A percentile compares a stretch with the other conserved stretches of the same genome.
Conservation (phyloP, 1,140 invertebrate species). For the Venustaconcha ellipsiformis region DNA sequence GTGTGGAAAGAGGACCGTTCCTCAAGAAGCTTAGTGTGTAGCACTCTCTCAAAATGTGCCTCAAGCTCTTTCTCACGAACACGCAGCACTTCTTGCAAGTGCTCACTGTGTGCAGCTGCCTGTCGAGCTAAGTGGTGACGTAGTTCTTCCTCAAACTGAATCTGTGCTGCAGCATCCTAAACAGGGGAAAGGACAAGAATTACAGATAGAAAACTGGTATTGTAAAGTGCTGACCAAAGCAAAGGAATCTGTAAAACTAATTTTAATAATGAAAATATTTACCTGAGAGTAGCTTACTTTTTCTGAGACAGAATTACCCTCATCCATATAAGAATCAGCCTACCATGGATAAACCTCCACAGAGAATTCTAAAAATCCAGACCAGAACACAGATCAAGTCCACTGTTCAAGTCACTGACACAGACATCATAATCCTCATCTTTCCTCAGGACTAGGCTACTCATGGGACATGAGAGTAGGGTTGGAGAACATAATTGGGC, state of each 20-base stretch:
- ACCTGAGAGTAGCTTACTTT: too few relatives aligned
- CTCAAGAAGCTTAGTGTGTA: conserved; percentile 74
- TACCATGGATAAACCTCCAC: too few relatives aligned
- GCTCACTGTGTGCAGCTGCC: conserved; percentile 85
- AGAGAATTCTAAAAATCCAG: too few relatives aligned
- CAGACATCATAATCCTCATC: too few relatives aligned
- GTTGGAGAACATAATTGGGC: too few relatives aligned
- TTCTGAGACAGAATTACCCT: too few relatives aligned
- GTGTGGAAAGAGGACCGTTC: conserved; percentile 80
- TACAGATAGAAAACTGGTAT: not conserved
- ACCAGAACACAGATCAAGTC: too few relatives aligned
- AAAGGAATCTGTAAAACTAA: not conserved
- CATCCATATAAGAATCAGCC: too few relatives aligned
- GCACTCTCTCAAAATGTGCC: conserved; percentile 74
- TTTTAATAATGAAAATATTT: too few relatives aligned
- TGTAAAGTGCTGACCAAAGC: not conserved
- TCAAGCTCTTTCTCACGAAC: conserved; percentile 80
- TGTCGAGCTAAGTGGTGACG: conserved; percentile 83
- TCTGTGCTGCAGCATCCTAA: conserved; percentile 75
- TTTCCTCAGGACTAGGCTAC: too few relatives aligned
- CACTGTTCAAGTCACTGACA: too few relatives aligned
- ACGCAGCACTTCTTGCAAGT: conserved; percentile 80
- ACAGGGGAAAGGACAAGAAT: conserved; percentile 6
- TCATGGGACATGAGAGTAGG: too few relatives aligned
- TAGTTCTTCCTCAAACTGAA: conserved; percentile 80